Percentiles rank a stretch among this genome's conserved stretches.
phyloP scores from a whole-genome alignment of 2,888 invertebrate genomes.

The Rhorus exstirpatorius region DNA sequence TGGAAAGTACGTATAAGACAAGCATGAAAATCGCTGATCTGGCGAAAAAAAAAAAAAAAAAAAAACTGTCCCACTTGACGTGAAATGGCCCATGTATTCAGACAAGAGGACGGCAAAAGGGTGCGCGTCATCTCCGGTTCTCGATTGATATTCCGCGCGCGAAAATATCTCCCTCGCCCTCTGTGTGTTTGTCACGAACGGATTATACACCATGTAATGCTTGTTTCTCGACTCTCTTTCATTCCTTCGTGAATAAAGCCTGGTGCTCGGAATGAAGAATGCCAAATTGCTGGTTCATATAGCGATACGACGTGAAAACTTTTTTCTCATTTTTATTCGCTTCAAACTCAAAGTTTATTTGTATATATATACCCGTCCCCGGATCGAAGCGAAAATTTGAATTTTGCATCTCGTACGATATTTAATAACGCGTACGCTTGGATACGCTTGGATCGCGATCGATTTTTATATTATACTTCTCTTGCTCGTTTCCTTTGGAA shows the following conservation, averaged over 20 bases:
- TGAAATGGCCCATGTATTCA: conserved; percentile 7
- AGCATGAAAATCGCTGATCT: too few species aligned
- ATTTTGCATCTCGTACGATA: background rate
- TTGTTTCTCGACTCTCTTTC: conserved; percentile 43
- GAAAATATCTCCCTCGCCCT: conserved; percentile 41
- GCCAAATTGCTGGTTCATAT: conserved; percentile 25
- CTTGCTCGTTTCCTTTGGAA: background rate
- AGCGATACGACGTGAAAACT: conserved; percentile 9
- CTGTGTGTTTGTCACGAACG: conserved; percentile 64
- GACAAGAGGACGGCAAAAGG: conserved; percentile 7
- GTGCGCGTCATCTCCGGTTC: conserved; percentile 24
- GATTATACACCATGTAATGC: conserved; percentile 61
- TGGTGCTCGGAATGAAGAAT: conserved; percentile 39
- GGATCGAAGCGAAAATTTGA: background rate
- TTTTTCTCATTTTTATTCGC: conserved; percentile 1
- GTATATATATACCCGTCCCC: too few species aligned
- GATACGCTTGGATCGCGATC: background rate
- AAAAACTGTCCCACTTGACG: background rate
- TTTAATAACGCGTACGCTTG: too few species aligned
- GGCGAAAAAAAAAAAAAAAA: too few species aligned
- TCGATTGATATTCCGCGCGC: conserved; percentile 74
- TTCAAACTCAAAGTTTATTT: background rate
- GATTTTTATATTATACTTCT: background rate
- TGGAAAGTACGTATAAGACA: too few species aligned
- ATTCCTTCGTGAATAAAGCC: conserved; percentile 26